Conservation (phyloP, 2,888 invertebrate species). For the Chymomyza procnemis region DNA sequence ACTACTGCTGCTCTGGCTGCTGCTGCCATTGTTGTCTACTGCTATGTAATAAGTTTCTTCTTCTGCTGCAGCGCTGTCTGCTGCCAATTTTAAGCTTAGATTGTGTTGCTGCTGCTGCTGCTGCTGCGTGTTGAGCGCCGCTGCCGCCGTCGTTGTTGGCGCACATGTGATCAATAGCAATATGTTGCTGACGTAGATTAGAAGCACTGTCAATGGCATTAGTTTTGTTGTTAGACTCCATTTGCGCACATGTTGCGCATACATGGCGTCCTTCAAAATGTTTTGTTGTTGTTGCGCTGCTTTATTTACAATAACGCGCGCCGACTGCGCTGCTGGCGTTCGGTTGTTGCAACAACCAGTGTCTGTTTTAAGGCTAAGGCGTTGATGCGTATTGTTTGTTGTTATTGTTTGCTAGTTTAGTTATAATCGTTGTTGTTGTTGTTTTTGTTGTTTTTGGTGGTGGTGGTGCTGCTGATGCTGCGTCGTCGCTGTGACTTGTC, state of each 20-base stretch:
- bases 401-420: conserved; percentile 15
- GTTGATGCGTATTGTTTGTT: neutral
- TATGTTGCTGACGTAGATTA: conserved; percentile 75
- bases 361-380: neutral
- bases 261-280: conserved; percentile 78
- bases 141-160: conserved; percentile 66
- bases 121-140: conserved; percentile 56
- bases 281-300: conserved; percentile 40
- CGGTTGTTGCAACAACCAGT: neutral
- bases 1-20: conserved; percentile 59
- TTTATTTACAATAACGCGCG: conserved; percentile 21
- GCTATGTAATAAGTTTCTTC: conserved; percentile 51
- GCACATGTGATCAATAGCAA: conserved; percentile 77
- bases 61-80: conserved; percentile 28
- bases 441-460: conserved; percentile 9
- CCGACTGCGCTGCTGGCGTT: neutral
- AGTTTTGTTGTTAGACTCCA: conserved; percentile 79
- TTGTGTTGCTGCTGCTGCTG: conserved; percentile 40
- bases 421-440: conserved; percentile 6
- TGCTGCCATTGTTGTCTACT: conserved; percentile 54
- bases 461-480: conserved; percentile 41
- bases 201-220: conserved; percentile 78
- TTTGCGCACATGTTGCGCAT: conserved; percentile 80
- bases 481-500: conserved; percentile 69
- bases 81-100: neutral